Evolutionary conservation across 2,113 vertebrate species (phyloP).

Genomic region (Lepidothrix coronata): DNA sequence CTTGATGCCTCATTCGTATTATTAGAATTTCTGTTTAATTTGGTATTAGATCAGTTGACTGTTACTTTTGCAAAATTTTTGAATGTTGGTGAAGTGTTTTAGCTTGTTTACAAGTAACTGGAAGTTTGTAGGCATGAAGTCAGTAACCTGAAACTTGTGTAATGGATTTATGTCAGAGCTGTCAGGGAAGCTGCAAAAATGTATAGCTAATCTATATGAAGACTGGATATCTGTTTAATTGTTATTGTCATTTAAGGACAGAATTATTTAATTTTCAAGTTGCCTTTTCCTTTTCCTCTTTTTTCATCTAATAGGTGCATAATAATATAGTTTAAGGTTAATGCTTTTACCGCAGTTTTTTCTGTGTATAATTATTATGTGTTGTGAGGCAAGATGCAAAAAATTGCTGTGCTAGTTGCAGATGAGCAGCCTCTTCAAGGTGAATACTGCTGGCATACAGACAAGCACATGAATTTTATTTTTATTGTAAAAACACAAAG

Average conservation of each 20-base stretch:
- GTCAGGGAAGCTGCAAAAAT: constrained; percentile 46
- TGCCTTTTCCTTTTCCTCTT: not conserved
- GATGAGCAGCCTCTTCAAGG: not conserved
- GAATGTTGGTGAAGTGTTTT: constrained; percentile 9
- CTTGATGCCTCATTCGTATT: not conserved
- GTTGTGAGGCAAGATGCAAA: not conserved
- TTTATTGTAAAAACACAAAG: not conserved
- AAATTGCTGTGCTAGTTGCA: not conserved
- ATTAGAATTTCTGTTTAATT: not conserved
- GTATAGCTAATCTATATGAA: constrained; percentile 61
- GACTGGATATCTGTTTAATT: constrained; percentile 45
- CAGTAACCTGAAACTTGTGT: constrained; percentile 60
- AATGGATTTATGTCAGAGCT: constrained; percentile 67
- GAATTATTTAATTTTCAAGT: constrained; percentile 51
- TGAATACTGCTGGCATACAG: not conserved
- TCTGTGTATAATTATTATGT: not conserved
- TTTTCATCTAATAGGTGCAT: not conserved
- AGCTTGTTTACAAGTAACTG: constrained; percentile 44
- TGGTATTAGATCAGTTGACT: not conserved
- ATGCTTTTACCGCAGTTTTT: not conserved
- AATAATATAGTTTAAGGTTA: not conserved
- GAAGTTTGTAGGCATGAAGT: constrained; percentile 58
- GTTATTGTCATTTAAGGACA: constrained; percentile 58
- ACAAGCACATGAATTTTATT: not conserved
- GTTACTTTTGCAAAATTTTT: not conserved